phyloP scores from a whole-genome alignment of 2,797 vertebrate species.

The Sebastes hubbsi region DNA sequence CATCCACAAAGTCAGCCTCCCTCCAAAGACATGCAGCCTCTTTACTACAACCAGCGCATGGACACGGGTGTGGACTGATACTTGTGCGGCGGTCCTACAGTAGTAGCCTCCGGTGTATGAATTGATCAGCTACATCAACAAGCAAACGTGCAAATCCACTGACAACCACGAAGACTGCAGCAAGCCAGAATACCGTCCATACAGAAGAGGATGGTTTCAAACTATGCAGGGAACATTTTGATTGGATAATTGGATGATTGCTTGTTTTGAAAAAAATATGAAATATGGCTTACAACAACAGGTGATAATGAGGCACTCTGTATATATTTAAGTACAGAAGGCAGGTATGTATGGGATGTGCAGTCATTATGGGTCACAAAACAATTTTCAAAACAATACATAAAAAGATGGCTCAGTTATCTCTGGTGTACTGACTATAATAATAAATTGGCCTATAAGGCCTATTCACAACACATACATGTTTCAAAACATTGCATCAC shows the following conservation, averaged over 20 bases:
- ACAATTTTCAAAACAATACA: slow-evolving; percentile 10
- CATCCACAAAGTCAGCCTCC: not conserved
- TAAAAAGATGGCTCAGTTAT: slow-evolving; percentile 12
- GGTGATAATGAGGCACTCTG: not conserved
- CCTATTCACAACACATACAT: slow-evolving; percentile 42
- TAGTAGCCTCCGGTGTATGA: not conserved
- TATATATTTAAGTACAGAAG: not conserved
- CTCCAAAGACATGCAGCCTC: not conserved
- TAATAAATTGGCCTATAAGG: slow-evolving; percentile 27
- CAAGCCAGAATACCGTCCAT: not conserved
- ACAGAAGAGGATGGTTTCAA: not conserved
- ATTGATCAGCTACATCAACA: not conserved
- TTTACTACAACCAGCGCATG: not conserved
- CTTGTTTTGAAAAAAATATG: not conserved
- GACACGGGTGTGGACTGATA: not conserved
- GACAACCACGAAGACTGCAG: not conserved
- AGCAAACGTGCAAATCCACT: not conserved
- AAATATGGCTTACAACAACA: not conserved
- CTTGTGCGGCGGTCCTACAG: not conserved
- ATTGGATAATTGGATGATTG: slow-evolving; percentile 15
- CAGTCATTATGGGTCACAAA: not conserved
- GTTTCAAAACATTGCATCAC: slow-evolving; percentile 29
- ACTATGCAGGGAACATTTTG: not conserved
- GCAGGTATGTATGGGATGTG: not conserved
- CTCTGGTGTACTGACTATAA: slow-evolving; percentile 27